Conservation (phyloP, 2,797 vertebrate species). For the Anomalospiza imberbis region DNA sequence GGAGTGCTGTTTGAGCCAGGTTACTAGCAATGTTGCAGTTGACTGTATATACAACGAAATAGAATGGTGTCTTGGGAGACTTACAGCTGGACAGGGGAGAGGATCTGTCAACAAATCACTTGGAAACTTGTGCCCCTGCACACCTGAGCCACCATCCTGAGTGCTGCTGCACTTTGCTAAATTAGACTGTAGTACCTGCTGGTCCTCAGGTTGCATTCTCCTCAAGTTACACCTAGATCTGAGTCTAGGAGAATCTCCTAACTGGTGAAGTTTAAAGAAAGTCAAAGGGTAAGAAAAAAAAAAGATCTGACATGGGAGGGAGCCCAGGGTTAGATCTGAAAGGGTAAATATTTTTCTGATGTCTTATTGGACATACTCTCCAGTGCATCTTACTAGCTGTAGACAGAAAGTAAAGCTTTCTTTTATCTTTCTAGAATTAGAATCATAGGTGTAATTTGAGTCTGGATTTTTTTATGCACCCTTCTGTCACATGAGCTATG, state of each 20-base stretch:
- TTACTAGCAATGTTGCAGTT: background rate
- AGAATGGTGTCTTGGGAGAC: background rate
- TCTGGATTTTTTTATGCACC: background rate
- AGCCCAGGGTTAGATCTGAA: background rate
- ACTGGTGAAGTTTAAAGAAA: background rate
- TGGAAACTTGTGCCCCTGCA: background rate
- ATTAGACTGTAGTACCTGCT: background rate
- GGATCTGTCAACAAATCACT: background rate
- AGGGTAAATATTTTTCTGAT: background rate
- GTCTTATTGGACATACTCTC: background rate
- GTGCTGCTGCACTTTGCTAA: background rate
- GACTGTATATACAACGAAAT: background rate
- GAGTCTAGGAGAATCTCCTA: background rate
- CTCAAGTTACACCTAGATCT: background rate
- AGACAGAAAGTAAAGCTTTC: slow-evolving; percentile 11
- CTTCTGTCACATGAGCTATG: background rate
- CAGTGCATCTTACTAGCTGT: background rate
- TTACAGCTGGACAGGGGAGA: background rate
- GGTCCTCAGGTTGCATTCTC: background rate
- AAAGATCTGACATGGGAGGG: background rate
- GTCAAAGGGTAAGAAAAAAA: background rate
- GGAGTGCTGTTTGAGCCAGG: background rate
- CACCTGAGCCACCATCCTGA: background rate
- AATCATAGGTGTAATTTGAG: background rate
- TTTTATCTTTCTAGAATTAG: slow-evolving; percentile 22